Conservation (phyloP, 2,888 invertebrate genomes). For the Eupithecia subumbrata region DNA sequence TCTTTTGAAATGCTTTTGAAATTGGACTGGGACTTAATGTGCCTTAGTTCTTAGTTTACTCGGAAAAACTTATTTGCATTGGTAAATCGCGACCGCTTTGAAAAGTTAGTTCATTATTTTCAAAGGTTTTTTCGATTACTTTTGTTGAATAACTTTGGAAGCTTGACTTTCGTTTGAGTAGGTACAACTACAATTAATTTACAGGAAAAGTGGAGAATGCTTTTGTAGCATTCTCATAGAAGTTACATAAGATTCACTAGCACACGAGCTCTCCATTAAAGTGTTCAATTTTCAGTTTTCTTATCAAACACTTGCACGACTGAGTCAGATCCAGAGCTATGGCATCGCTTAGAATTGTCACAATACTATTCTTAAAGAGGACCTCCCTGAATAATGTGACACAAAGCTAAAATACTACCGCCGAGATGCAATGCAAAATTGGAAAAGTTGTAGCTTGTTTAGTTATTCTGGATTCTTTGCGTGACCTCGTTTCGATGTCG, state of each 20-base stretch:
- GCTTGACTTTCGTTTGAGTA: slow-evolving; percentile 6
- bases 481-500: slow-evolving; percentile 42
- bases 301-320: slow-evolving; percentile 29
- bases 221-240: not conserved
- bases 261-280: not conserved
- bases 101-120: slow-evolving; percentile 30
- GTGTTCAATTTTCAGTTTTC: slow-evolving; percentile 21
- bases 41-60: slow-evolving; percentile 38
- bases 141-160: slow-evolving; percentile 21
- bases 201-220: not conserved
- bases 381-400: slow-evolving; percentile 52
- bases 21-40: slow-evolving; percentile 56
- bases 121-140: slow-evolving; percentile 11
- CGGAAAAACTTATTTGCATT: slow-evolving; percentile 38
- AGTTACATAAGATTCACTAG: not conserved
- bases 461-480: slow-evolving; percentile 47
- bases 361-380: slow-evolving; percentile 42
- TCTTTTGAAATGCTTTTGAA: slow-evolving; percentile 45
- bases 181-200: not conserved
- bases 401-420: slow-evolving; percentile 54
- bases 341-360: slow-evolving; percentile 34
- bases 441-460: slow-evolving; percentile 57
- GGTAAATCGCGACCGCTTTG: slow-evolving; percentile 29
- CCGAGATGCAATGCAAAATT: slow-evolving; percentile 61
- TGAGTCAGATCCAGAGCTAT: slow-evolving; percentile 27